phyloP scores from a whole-genome alignment of 2,113 vertebrate species.

The Gymnarchus niloticus region DNA sequence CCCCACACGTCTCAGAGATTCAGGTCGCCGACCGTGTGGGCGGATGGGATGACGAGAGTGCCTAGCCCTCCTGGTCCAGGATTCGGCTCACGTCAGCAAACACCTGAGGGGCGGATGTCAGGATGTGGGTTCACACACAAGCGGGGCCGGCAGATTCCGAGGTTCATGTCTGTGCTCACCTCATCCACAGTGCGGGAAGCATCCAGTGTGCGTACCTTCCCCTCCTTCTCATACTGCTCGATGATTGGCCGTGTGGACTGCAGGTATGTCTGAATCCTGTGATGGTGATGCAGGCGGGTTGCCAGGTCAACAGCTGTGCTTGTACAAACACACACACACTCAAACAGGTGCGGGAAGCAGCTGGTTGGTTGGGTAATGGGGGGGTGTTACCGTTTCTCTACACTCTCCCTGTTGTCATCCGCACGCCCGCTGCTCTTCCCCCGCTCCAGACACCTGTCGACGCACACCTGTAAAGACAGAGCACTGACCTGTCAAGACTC shows the following conservation, averaged over 20 bases:
- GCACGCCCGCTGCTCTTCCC: constrained; percentile 90
- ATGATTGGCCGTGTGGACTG: constrained; percentile 90
- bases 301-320: constrained; percentile 24
- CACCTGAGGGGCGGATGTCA: constrained; percentile 62
- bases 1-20: constrained; percentile 17
- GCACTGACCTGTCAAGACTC: neutral
- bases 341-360: neutral
- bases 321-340: neutral
- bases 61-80: constrained; percentile 82
- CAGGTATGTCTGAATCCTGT: constrained; percentile 89
- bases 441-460: constrained; percentile 84
- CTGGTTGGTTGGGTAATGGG: neutral
- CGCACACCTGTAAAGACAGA: constrained; percentile 72
- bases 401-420: constrained; percentile 91
- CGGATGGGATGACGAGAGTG: neutral
- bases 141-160: neutral
- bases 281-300: constrained; percentile 44
- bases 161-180: constrained; percentile 55
- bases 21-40: constrained; percentile 27
- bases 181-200: constrained; percentile 82
- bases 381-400: constrained; percentile 81
- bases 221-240: constrained; percentile 77
- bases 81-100: constrained; percentile 83
- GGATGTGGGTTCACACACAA: no score
- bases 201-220: constrained; percentile 86